These are phyloP conservation scores for Polylopha cassiicola DNA, from an alignment of 2,888 invertebrate species.

Conservation along the genomic window DNA sequence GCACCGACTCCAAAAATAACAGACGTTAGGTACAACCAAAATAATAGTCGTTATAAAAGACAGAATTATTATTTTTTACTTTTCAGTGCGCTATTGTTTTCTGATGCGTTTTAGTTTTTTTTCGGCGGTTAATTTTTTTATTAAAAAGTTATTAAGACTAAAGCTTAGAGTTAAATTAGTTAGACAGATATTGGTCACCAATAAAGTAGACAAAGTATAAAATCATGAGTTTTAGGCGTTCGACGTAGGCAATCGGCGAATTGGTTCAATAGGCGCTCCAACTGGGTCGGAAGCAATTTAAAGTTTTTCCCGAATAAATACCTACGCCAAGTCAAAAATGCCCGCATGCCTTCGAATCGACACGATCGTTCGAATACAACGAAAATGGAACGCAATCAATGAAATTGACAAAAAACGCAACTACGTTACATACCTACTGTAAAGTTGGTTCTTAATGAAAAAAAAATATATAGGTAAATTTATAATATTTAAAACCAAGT, in stretches of 20 bases:
- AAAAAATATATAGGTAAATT: neutral
- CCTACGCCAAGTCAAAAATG: constrained; percentile 55
- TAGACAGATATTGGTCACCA: constrained; percentile 19
- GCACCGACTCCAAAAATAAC: too few species aligned
- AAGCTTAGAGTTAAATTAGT: constrained; percentile 4
- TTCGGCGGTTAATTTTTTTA: too few species aligned
- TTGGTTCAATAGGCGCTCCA: constrained; percentile 60
- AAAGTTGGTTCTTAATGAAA: neutral
- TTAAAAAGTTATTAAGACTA: too few species aligned
- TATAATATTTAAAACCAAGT: constrained; percentile 1
- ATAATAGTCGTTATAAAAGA: too few species aligned
- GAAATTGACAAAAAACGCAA: constrained; percentile 23
- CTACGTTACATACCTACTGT: neutral
- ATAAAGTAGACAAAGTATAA: constrained; percentile 40
- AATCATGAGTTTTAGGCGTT: constrained; percentile 44
- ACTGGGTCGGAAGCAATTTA: constrained; percentile 73
- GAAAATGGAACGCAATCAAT: constrained; percentile 27
- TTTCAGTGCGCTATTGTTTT: too few species aligned
- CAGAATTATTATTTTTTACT: too few species aligned
- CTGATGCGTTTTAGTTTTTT: too few species aligned
- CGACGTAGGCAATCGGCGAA: constrained; percentile 57
- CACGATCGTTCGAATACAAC: constrained; percentile 40
- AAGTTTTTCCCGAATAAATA: constrained; percentile 72
- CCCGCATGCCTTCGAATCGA: constrained; percentile 44
- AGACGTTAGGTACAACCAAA: too few species aligned